Base-by-base conservation (phyloP, 1,140 invertebrate genomes). In the Heliconius congener region DNA sequence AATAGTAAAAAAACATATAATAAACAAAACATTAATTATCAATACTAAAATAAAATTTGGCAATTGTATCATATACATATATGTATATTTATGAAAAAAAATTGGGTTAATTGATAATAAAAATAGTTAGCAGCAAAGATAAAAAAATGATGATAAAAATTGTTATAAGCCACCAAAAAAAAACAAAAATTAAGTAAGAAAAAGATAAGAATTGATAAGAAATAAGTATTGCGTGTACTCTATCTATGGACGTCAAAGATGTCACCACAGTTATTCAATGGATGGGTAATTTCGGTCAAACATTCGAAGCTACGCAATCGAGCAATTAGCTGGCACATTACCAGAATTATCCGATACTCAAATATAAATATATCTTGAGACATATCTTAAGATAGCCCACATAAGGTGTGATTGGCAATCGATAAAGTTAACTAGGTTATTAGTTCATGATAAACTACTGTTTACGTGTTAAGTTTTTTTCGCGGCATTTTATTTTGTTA, bases 301-400 rank as follows among this genome's bases (percentile, higher is more conserved):
- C 30, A 70, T 70, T 34, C 34, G 6, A 34, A 78, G 52, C 50
- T 77, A 70, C 66, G 82, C 80, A 84, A 85, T 87, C 83, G 77
- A 80, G 74, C 80, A 80, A 83, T 83, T 84, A 85, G 80, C 79
- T 80, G 76, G 80, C 74, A 74, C 80, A 86, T 81, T 86, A 83
- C 80, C 72, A 79, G 76, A 85, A 84, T 78, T 82, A 77, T 73
- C 74, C 74, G 83, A 74, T 76, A 34, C 73, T 80, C 78, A 50
- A 71, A 82, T 82, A 82, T 83, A 34, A 6, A 34, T 34, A 34
- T 34, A 34, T 34, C 34, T 5, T 34, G 34, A 34, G 34, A 34
- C 34, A 34, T 5, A 84, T 86, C 83, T 84, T 66, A 70, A 74
- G 82, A 86, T 86, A 85, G 79, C 80, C 79, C 73, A 78, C 79